Conservation (phyloP, 2,113 vertebrate genomes). For the Charina bottae region DNA sequence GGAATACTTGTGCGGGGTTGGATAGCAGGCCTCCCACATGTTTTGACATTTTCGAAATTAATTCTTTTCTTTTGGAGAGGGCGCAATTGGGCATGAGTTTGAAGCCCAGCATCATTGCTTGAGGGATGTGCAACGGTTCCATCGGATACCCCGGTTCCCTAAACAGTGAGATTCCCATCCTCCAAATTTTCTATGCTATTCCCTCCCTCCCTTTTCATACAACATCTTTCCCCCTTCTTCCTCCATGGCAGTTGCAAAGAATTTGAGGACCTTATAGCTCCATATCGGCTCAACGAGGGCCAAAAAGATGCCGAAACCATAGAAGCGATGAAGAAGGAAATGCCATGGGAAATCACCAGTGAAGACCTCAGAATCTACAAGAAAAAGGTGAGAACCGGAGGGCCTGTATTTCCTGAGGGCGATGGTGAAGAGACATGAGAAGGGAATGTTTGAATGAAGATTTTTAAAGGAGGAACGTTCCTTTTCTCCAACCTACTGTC, state of each 20-base stretch:
- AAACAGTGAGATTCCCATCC: background rate
- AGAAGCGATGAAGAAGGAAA: constrained; percentile 49
- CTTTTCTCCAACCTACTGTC: background rate
- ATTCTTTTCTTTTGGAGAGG: background rate
- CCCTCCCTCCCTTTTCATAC: background rate
- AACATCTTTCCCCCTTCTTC: background rate
- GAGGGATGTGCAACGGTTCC: too few relatives aligned
- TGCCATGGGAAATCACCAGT: constrained; percentile 69
- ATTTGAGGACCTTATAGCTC: constrained; percentile 74
- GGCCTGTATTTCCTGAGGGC: background rate
- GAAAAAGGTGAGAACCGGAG: constrained; percentile 61
- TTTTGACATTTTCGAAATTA: background rate
- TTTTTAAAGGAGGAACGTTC: background rate
- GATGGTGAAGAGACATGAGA: too few relatives aligned
- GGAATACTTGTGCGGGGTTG: too few relatives aligned
- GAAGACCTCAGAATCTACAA: constrained; percentile 71
- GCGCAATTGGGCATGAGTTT: background rate
- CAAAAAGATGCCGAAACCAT: constrained; percentile 50
- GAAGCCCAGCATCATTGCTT: background rate
- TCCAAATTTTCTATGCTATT: background rate
- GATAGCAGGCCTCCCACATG: too few relatives aligned
- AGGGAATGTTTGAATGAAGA: background rate
- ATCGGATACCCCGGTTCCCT: too few relatives aligned
- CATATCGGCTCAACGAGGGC: constrained; percentile 68
- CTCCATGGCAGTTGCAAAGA: constrained; percentile 60